Evolutionary conservation across 2,113 vertebrate species (phyloP), one percentile per base, ranked within the genome.

Genomic region (Prochilodus magdalenae): DNA sequence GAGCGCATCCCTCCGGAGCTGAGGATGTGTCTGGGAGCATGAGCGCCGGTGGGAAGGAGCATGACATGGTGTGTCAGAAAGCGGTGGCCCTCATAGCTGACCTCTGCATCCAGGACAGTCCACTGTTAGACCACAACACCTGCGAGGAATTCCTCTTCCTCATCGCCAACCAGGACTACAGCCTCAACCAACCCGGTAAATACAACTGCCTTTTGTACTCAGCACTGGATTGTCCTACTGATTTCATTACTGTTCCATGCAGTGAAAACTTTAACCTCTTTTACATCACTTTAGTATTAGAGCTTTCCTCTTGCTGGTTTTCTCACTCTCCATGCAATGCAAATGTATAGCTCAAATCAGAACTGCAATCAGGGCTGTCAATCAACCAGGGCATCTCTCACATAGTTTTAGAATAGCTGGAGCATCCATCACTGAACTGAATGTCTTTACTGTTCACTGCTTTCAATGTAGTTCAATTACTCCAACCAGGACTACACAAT

Each of bases 51-150:
- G 89, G 88, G 86, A 92, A 91, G 89, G 91, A 93, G 84, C 80
- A 94, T 94, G 93, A 94, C 91, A 93, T 93, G 92, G 87, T 94
- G 88, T 95, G 94, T 93, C 92, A 93, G 91, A 93, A 81, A 91
- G 94, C 94, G 49, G 91, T 94, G 89, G 92, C 93, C 90, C 92
- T 95, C 30, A 89, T 95, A 85, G 90, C 94, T 91, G 93, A 95
- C 93, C 93, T 95, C 49, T 95, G 94, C 85, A 89, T 92, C 49
- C 91, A 93, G 83, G 93, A 94, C 91, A 93, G 91, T 86, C 88
- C 91, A 2, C 81, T 90, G 85, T 53, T 94, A 90, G 92, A 93
- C 44, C 89, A 78, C 75, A 87, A 93, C 81, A 92, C 94, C 90
- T 95, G 94, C 73, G 89, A 94, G 89, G 93, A 94, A 66, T 95